Conservation (phyloP, 37 sponge, comb jelly and placozoan genomes). For the Axinella damicornis region DNA sequence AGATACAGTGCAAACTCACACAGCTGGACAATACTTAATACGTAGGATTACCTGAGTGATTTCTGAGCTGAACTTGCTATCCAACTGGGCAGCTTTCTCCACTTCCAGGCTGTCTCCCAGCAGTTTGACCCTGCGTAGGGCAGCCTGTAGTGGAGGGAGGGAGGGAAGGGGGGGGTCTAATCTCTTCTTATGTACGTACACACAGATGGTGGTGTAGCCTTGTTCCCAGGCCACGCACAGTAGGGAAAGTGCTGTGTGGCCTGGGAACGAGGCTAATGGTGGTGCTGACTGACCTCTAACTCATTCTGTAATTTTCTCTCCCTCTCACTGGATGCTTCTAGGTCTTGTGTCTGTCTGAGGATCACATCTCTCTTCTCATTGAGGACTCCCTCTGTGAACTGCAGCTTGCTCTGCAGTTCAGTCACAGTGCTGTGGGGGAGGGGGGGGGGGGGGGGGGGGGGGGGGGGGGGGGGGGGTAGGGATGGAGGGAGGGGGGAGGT, state of each 20-base stretch:
- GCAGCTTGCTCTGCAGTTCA: background rate
- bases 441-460: background rate
- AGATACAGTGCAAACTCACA: too few species aligned
- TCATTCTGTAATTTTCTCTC: constrained; percentile 2
- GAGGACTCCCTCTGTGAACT: background rate
- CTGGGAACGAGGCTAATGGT: too few species aligned
- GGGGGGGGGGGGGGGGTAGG: constrained; percentile 3
- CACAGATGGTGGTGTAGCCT: too few species aligned
- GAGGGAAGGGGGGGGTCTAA: too few species aligned
- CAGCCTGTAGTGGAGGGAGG: background rate
- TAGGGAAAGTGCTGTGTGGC: too few species aligned
- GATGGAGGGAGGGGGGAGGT: background rate
- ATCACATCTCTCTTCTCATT: background rate
- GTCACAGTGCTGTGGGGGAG: background rate
- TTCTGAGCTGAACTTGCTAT: constrained; percentile 12
- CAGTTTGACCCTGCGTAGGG: background rate
- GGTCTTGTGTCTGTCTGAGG: background rate
- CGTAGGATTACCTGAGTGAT: constrained; percentile 5
- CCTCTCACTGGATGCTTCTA: background rate
- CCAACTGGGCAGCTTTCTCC: background rate
- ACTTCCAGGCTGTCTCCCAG: background rate
- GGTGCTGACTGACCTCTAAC: background rate
- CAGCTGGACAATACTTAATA: too few species aligned
- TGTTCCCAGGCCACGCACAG: too few species aligned
- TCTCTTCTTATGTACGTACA: too few species aligned